These are phyloP conservation scores for Lophius americanus DNA, from an alignment of 2,797 vertebrate genomes.

Conservation along the genomic window DNA sequence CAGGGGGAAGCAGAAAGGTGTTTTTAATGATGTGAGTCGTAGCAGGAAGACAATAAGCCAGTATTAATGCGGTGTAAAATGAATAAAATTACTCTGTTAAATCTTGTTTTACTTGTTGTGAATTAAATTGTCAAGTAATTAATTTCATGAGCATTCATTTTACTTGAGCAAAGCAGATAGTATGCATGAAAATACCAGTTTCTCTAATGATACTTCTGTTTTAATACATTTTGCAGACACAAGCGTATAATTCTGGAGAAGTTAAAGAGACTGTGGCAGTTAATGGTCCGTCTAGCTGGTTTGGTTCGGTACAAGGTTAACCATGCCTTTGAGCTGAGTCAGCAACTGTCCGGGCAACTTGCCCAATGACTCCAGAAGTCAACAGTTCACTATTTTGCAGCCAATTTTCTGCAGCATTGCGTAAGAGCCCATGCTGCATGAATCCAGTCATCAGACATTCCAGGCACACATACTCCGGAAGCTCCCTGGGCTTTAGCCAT, in stretches of 20 bases:
- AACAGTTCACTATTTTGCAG: constrained; percentile 46
- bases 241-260: not conserved
- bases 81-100: not conserved
- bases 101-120: not conserved
- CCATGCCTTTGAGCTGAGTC: constrained; percentile 60
- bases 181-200: not conserved
- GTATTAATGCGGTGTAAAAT: too few species aligned
- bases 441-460: constrained; percentile 39
- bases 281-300: constrained; percentile 31
- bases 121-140: not conserved
- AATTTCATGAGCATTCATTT: not conserved
- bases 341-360: constrained; percentile 44
- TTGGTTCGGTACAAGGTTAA: constrained; percentile 43
- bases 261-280: constrained; percentile 22
- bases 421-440: constrained; percentile 34
- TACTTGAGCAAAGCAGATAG: not conserved
- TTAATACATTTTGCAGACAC: not conserved
- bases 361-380: constrained; percentile 48
- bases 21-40: too few species aligned
- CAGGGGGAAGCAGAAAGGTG: too few species aligned
- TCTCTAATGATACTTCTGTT: not conserved
- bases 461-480: constrained; percentile 40
- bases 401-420: constrained; percentile 53
- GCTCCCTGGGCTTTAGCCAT: constrained; percentile 19
- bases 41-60: too few species aligned